Conservation (phyloP, 2,113 vertebrate species). For the Copsychus sechellarum region DNA sequence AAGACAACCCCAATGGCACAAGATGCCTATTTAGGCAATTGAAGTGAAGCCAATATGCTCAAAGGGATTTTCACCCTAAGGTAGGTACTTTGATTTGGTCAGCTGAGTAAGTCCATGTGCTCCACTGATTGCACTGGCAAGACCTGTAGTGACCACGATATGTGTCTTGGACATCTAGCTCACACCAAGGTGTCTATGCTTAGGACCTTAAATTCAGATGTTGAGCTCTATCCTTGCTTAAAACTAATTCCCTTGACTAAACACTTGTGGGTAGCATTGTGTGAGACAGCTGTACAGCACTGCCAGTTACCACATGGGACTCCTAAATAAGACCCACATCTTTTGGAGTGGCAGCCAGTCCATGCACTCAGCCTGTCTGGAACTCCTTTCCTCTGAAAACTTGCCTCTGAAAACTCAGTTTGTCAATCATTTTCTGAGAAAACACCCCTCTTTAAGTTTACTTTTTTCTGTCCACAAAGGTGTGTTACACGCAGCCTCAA, state of each 20-base stretch:
- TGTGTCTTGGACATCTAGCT: not conserved
- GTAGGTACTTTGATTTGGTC: not conserved
- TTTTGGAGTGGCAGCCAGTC: not conserved
- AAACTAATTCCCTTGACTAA: not conserved
- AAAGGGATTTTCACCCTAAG: not conserved
- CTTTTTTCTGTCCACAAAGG: not conserved
- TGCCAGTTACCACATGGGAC: not conserved
- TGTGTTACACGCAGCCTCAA: not conserved
- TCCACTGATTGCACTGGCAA: not conserved
- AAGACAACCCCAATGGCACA: not conserved
- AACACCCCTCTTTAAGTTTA: not conserved
- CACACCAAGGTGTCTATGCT: not conserved
- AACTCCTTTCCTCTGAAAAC: not conserved
- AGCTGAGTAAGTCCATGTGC: not conserved
- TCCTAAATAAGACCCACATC: not conserved
- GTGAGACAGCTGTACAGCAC: not conserved
- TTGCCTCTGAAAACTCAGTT: not conserved
- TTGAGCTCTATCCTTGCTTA: not conserved
- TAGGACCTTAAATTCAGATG: not conserved
- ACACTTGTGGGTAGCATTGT: not conserved
- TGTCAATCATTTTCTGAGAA: not conserved
- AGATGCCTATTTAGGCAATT: not conserved
- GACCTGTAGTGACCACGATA: not conserved
- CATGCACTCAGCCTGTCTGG: not conserved
- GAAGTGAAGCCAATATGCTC: not conserved